These are phyloP conservation scores for Chrysaora quinquecirrha DNA, from an alignment of 30 jellyfish, hydroid and myxozoan species.

Conservation along the genomic window DNA sequence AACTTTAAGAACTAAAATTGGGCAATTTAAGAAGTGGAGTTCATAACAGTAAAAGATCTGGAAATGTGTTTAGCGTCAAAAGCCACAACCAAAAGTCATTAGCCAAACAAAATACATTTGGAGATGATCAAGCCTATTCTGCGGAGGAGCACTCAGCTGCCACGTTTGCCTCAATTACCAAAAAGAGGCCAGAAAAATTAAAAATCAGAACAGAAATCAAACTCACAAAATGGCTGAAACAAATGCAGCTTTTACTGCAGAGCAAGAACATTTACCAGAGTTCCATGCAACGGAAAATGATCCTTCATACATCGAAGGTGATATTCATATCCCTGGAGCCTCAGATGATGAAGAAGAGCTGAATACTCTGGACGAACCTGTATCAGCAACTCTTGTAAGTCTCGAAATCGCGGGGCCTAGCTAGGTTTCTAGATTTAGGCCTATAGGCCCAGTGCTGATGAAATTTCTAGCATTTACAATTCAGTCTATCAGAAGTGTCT, in stretches of 20 bases:
- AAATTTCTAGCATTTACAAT: background rate
- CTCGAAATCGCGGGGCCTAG: background rate
- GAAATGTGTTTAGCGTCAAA: no score
- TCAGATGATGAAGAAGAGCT: constrained; percentile 86
- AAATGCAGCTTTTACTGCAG: constrained; percentile 19
- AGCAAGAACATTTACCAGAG: constrained; percentile 2
- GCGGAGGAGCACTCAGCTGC: constrained; percentile 31
- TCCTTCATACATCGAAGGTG: constrained; percentile 83
- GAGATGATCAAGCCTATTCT: no score
- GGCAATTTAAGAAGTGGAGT: no score
- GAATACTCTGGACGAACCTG: constrained; percentile 93
- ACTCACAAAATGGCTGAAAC: constrained; percentile 35
- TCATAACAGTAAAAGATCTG: no score
- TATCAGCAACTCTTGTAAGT: constrained; percentile 86
- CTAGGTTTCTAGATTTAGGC: background rate
- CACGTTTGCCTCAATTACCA: constrained; percentile 33
- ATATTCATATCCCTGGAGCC: constrained; percentile 80
- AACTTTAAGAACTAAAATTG: no score
- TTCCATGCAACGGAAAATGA: constrained; percentile 50
- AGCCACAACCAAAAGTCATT: no score
- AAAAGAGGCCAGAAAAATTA: constrained; percentile 55
- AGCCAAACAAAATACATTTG: no score
- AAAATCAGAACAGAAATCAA: background rate
- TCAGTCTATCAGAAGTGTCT: no score
- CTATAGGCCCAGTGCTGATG: background rate